A percentile compares a stretch with the other conserved stretches of the same genome.
Conservation (phyloP, 1,140 invertebrate species). For the Laodelphax striatellus region DNA sequence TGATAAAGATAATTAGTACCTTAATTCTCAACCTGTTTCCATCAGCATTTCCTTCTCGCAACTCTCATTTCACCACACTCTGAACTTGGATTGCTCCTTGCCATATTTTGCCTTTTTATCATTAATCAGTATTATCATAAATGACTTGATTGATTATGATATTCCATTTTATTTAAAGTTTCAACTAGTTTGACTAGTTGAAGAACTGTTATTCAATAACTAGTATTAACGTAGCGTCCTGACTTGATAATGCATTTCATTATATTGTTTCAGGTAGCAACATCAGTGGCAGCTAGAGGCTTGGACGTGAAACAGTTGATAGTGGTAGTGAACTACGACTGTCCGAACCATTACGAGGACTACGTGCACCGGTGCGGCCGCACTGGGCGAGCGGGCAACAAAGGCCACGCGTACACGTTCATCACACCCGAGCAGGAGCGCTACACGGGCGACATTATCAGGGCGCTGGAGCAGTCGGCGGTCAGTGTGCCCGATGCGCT, state of each 20-base stretch:
- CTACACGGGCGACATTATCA: conserved; percentile 86
- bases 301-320: conserved; percentile 97
- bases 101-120: too few species aligned
- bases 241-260: too few species aligned
- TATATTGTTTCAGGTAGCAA: conserved; percentile 52
- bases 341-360: conserved; percentile 99
- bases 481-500: conserved; percentile 64
- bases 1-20: too few species aligned
- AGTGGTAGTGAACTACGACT: conserved; percentile 97
- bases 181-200: too few species aligned
- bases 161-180: too few species aligned
- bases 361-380: conserved; percentile 97
- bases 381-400: conserved; percentile 89
- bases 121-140: too few species aligned
- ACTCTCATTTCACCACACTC: too few species aligned
- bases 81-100: too few species aligned
- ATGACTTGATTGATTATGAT: too few species aligned
- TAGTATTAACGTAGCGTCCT: too few species aligned
- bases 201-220: too few species aligned
- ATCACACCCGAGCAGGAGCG: conserved; percentile 88
- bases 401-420: conserved; percentile 95
- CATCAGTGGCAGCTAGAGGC: conserved; percentile 92
- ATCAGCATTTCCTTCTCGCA: too few species aligned
- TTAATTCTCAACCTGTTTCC: background rate
- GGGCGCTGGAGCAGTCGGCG: conserved; percentile 77